Base-by-base conservation (phyloP, 1,140 invertebrate species). In the Daktulosphaira vitifoliae region DNA sequence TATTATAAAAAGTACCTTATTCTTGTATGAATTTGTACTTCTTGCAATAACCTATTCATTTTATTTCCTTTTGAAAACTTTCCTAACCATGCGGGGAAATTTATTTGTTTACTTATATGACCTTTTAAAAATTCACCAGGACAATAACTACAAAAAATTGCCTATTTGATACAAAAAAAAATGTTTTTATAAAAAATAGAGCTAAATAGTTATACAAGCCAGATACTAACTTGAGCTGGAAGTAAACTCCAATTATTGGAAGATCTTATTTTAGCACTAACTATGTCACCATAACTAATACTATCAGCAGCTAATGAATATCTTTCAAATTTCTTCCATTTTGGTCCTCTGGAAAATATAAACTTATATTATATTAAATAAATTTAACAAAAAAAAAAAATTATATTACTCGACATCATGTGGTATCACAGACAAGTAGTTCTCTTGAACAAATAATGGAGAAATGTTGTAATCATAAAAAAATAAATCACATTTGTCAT, bases 361-460 rank as follows among this genome's bases (percentile, higher is more conserved):
- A n/a, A 42, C 42, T 6, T 25, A 54, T 16, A 16, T 38, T 23
- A 20, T 8, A 80, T 83, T 65, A 15, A 70, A 68, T n/a, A 71
- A 67, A 64, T 44, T 65, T 23, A 68, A 65, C 29, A 68, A 42
- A 38, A 23, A n/a, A 13, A 56, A 23, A 8, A n/a, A 15, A 20
- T 20, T 46, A 33, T 20, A 25, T 64, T 50, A 52, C 56, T 53
- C 8, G 29, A 46, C 49, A 65, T 56, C 53, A 65, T 71, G 68
- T 20, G 90, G 89, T 15, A 75, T 71, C 0, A 88, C 87, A 53
- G 79, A 80, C 1, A 91, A 77, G 78, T 99, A 99, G 78, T 99
- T 99, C 74, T 99, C 96, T 73, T 98, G 93, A 0, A 99, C 91
- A 78, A 99, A 99, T 18, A 99, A 78, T 8, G 95, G 90, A 4